Conservation (phyloP, 2,113 vertebrate species). For the Chloropsis cyanopogon region DNA sequence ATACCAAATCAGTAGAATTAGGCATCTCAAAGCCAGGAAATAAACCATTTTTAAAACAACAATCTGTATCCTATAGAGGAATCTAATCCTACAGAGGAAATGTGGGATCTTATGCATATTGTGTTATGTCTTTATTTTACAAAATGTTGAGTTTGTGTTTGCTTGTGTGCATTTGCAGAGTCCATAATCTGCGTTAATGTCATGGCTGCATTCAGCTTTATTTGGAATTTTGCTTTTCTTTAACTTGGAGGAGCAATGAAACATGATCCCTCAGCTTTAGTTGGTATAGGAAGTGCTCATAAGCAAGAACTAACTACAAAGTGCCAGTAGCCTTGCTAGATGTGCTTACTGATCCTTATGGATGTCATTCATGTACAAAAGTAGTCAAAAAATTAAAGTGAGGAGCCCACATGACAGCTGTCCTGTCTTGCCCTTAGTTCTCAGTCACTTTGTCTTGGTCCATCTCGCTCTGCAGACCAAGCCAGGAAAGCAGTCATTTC, state of each 20-base stretch:
- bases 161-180: neutral
- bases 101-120: neutral
- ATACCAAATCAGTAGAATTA: neutral
- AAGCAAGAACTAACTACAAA: neutral
- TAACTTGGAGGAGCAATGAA: neutral
- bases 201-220: neutral
- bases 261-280: neutral
- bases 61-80: neutral
- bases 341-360: neutral
- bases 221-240: neutral
- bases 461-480: neutral
- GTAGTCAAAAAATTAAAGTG: neutral
- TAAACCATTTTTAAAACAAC: neutral
- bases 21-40: neutral
- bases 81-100: neutral
- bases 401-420: neutral
- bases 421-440: neutral
- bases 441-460: neutral
- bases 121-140: neutral
- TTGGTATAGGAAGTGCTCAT: neutral
- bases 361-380: neutral
- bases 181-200: neutral
- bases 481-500: neutral
- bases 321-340: neutral
- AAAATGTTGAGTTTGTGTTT: neutral